Percentiles rank a stretch among this genome's conserved stretches.
These are phyloP conservation scores for Parambassis ranga DNA, from an alignment of 2,797 vertebrate species.

Conservation along the genomic window DNA sequence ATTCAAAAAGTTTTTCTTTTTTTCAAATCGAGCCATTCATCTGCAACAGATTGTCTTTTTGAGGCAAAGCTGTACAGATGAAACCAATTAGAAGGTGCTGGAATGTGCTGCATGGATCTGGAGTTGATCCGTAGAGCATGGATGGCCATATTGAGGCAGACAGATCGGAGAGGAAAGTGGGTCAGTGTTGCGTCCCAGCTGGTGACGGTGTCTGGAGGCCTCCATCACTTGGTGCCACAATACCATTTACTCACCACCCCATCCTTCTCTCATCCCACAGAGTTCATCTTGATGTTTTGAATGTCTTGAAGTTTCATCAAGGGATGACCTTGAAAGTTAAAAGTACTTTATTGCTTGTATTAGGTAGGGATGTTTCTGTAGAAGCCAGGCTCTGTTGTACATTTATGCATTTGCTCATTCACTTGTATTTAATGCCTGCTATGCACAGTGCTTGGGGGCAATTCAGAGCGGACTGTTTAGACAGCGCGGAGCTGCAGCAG, in stretches of 20 bases:
- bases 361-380: conserved; percentile 3
- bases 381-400: conserved; percentile 17
- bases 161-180: conserved; percentile 44
- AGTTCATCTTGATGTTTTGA: conserved; percentile 1
- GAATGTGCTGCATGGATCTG: conserved; percentile 79
- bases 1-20: conserved; percentile 36
- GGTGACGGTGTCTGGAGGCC: conserved; percentile 61
- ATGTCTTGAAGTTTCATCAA: conserved; percentile 22
- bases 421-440: conserved; percentile 31
- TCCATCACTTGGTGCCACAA: conserved; percentile 49
- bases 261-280: conserved; percentile 16
- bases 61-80: conserved; percentile 68
- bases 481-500: conserved; percentile 28
- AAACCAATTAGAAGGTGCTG: conserved; percentile 83
- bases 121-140: conserved; percentile 73
- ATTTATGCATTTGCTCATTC: conserved; percentile 42
- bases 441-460: conserved; percentile 18
- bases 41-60: conserved; percentile 62
- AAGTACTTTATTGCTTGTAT: conserved; percentile 2
- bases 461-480: conserved; percentile 37
- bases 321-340: neutral
- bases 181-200: conserved; percentile 68
- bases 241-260: conserved; percentile 40
- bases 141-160: conserved; percentile 62
- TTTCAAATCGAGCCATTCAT: conserved; percentile 30